A percentile compares a stretch with the other conserved stretches of the same genome.
Evolutionary conservation across 1,140 invertebrate species (phyloP).

Genomic region (Dreissena rostriformis): DNA sequence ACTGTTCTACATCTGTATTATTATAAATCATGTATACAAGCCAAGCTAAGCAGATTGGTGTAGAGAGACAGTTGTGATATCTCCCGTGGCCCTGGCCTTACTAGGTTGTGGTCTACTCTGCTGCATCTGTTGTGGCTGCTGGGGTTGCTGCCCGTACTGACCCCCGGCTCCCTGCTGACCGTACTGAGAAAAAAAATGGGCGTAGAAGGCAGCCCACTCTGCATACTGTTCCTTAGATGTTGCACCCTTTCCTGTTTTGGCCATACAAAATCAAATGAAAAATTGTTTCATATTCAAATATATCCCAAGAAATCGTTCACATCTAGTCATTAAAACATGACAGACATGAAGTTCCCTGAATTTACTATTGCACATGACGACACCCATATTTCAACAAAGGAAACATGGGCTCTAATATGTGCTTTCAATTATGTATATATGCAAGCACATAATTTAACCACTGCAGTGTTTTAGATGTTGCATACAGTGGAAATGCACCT

Average conservation of each 20-base stretch:
- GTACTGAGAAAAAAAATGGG: constrained; percentile 83
- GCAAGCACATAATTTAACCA: no score
- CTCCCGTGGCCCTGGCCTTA: not conserved
- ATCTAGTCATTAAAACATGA: not conserved
- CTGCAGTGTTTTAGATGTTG: no score
- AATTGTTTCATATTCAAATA: not conserved
- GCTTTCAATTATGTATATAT: not conserved
- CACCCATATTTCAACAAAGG: constrained; percentile 1
- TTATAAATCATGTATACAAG: no score
- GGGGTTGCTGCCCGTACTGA: constrained; percentile 72
- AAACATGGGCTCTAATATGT: not conserved
- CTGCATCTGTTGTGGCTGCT: constrained; percentile 85
- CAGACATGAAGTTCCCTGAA: not conserved
- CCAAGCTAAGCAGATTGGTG: no score
- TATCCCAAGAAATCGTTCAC: not conserved
- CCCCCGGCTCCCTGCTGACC: constrained; percentile 68
- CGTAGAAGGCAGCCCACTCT: constrained; percentile 84
- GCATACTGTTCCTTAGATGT: constrained; percentile 82
- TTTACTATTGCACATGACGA: constrained; percentile 2
- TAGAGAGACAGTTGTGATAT: no score
- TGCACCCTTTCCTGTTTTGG: constrained; percentile 62
- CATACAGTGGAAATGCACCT: no score
- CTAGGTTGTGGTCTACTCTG: constrained; percentile 69
- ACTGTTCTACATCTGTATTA: no score
- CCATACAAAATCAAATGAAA: not conserved